A percentile compares a stretch with the other conserved stretches of the same genome.
These are phyloP conservation scores for Melanotaenia nigrans DNA, from an alignment of 2,797 vertebrate species.

Conservation along the genomic window DNA sequence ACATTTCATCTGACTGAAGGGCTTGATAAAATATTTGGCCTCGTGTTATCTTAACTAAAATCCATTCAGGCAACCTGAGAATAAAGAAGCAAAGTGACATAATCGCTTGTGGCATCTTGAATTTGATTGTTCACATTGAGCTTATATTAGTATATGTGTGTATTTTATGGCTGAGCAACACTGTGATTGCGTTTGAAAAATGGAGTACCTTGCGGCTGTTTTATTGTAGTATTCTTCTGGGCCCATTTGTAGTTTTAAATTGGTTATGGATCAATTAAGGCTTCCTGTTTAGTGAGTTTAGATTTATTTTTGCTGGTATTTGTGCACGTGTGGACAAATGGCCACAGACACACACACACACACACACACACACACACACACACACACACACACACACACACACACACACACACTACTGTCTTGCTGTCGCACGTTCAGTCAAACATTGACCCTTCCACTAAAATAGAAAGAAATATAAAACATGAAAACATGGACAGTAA, in stretches of 20 bases:
- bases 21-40: background rate
- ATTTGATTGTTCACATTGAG: background rate
- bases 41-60: conserved; percentile 8
- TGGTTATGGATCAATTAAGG: conserved; percentile 48
- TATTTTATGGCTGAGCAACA: background rate
- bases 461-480: conserved; percentile 28
- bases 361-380: conserved; percentile 1
- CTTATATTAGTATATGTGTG: background rate
- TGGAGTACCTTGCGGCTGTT: conserved; percentile 37
- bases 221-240: conserved; percentile 30
- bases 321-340: conserved; percentile 28
- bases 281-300: conserved; percentile 11
- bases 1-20: background rate
- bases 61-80: conserved; percentile 10
- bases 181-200: conserved; percentile 19
- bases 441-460: background rate
- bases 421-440: background rate
- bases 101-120: background rate
- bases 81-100: background rate
- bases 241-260: conserved; percentile 33
- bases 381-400: background rate
- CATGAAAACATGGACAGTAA: conserved; percentile 1
- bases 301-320: conserved; percentile 11
- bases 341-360: background rate
- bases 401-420: background rate